Evolutionary conservation across 2,113 vertebrate species (phyloP).

Genomic region (Phalacrocorax pelagicus): DNA sequence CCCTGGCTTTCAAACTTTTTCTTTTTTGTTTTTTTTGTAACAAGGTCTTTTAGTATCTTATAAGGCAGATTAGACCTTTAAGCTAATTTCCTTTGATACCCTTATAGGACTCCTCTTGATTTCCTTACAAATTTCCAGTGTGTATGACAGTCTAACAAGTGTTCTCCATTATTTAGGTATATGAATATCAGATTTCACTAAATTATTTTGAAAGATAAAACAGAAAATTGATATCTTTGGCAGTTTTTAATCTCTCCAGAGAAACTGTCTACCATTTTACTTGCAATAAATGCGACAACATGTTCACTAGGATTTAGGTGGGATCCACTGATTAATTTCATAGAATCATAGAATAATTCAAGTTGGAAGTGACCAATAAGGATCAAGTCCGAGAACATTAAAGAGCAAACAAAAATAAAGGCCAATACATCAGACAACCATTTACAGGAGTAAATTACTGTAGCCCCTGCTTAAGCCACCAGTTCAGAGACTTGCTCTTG

Average conservation of each 20-base stretch:
- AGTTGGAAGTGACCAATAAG: not conserved
- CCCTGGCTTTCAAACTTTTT: not conserved
- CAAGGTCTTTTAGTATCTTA: not conserved
- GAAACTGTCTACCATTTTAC: not conserved
- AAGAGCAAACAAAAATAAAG: not conserved
- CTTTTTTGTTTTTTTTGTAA: not conserved
- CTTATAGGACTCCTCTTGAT: not conserved
- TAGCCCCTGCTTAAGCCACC: not conserved
- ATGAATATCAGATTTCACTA: not conserved
- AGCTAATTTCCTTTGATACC: constrained; percentile 1
- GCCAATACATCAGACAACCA: not conserved
- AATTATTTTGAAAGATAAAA: not conserved
- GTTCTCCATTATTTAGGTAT: not conserved
- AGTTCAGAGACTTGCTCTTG: not conserved
- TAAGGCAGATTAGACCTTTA: not conserved
- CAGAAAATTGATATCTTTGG: not conserved
- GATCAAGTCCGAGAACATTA: not conserved
- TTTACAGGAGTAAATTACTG: not conserved
- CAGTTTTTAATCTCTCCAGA: not conserved
- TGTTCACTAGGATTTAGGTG: not conserved
- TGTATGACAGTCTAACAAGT: not conserved
- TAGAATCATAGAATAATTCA: not conserved
- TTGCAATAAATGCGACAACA: not conserved
- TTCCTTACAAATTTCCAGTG: not conserved
- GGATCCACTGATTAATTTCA: not conserved